Percentiles rank a stretch among this genome's conserved stretches.
Conservation (phyloP, 2,113 vertebrate species). For the Spea multiplicata region DNA sequence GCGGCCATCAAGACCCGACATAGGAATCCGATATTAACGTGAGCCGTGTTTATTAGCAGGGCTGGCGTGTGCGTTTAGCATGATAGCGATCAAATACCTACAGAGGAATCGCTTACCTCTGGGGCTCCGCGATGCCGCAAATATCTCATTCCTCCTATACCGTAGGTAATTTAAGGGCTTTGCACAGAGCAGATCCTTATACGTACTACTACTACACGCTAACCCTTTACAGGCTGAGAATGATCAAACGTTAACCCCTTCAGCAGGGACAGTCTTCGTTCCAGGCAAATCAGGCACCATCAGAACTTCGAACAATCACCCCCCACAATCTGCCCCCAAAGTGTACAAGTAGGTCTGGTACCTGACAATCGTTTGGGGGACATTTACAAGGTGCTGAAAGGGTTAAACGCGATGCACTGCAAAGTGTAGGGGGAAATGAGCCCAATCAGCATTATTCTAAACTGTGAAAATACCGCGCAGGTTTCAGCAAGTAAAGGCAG, state of each 20-base stretch:
- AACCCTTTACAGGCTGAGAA: neutral
- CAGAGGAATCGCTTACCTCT: constrained; percentile 1
- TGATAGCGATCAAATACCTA: constrained; percentile 31
- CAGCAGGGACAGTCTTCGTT: too few species aligned
- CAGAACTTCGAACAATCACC: too few species aligned
- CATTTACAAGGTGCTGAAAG: neutral
- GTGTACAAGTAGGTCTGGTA: too few species aligned
- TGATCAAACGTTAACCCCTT: neutral
- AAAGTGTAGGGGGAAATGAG: neutral
- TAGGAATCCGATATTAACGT: neutral
- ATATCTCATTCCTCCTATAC: constrained; percentile 11
- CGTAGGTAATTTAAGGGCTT: constrained; percentile 33
- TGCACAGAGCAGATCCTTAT: constrained; percentile 9
- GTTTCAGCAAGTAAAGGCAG: constrained; percentile 4
- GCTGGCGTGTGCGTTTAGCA: neutral
- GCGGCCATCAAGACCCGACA: neutral
- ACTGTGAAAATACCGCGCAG: constrained; percentile 18
- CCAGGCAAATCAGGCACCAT: too few species aligned
- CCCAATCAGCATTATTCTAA: constrained; percentile 12
- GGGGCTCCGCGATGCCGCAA: constrained; percentile 11
- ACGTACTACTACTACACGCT: neutral
- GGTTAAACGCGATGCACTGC: neutral
- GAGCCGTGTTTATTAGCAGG: neutral
- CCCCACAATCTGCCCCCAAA: too few species aligned
- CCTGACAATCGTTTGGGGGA: neutral